Conservation (phyloP, 2,113 vertebrate genomes). For the Triplophysa dalaica region DNA sequence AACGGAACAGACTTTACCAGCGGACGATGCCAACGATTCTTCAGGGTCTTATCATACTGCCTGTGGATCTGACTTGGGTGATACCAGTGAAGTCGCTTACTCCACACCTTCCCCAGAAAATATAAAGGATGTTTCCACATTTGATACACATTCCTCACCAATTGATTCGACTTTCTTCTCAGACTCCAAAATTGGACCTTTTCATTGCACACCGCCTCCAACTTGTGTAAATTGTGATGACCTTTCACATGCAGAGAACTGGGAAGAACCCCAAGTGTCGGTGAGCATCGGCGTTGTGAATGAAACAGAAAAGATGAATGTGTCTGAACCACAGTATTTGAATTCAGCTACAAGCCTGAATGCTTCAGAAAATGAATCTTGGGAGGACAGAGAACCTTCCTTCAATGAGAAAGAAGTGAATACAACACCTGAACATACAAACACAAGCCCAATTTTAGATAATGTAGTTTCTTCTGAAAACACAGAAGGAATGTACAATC, state of each 20-base stretch:
- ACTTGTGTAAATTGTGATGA: background rate
- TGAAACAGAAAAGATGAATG: slow-evolving; percentile 7
- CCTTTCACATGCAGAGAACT: slow-evolving; percentile 19
- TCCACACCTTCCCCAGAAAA: slow-evolving; percentile 43
- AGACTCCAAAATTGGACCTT: slow-evolving; percentile 17
- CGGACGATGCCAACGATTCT: slow-evolving; percentile 73
- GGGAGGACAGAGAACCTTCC: background rate
- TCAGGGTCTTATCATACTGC: slow-evolving; percentile 87
- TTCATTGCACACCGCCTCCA: background rate
- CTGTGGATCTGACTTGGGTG: slow-evolving; percentile 79
- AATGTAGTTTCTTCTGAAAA: slow-evolving; percentile 5
- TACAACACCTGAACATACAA: background rate
- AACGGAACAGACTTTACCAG: slow-evolving; percentile 51
- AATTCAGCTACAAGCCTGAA: background rate
- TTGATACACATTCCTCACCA: slow-evolving; percentile 18
- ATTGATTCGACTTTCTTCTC: background rate
- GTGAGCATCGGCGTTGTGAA: background rate
- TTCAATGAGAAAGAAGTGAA: background rate
- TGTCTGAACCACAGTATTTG: slow-evolving; percentile 2
- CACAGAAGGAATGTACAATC: background rate
- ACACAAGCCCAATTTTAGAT: slow-evolving; percentile 16
- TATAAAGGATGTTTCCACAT: slow-evolving; percentile 6
- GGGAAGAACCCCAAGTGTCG: slow-evolving; percentile 7
- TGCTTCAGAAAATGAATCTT: background rate
- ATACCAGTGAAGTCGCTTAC: slow-evolving; percentile 73